Evolutionary conservation across 2,113 vertebrate species (phyloP), one percentile per base, ranked within the genome.

Genomic region (Pogonocichla stellata): DNA sequence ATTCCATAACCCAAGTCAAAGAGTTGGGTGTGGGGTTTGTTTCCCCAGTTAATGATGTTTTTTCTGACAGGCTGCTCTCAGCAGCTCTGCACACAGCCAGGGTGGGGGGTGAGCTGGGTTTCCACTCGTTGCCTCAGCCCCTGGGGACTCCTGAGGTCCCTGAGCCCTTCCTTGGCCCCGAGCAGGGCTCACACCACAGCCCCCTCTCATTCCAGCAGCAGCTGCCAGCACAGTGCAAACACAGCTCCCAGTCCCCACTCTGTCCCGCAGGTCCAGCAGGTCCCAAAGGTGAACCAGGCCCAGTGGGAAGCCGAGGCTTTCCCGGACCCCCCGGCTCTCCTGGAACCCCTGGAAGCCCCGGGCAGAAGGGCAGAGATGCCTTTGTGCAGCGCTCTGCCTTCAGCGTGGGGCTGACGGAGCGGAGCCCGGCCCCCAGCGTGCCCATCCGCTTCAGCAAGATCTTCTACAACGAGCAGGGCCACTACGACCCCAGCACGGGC

Each of bases 371-470:
- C 7, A 98, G 98, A 87, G 90, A 83, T 33, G 95, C 97, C 25
- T 98, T 96, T 9, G 36, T 97, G 19, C 94, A 98, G 53, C 98
- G 95, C 48, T 99, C 98, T 2, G 98, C 98, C 42, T 99, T 99
- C 96, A 99, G 98, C 1, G 98, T 98, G 29, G 98, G 98, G 31
- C 78, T 99, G 90, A 97, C 95, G 0, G 90, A 84, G 23, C 53
- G 71, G 12, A 85, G 73, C 25, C 93, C 98, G 0, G 74, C 96
- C 25, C 96, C 98, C 94, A 98, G 97, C 3, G 72, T 98, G 23
- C 98, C 98, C 71, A 98, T 99, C 88, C 97, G 95, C 86, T 99
- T 99, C 92, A 97, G 91, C 91, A 98, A 99, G 96, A 97, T 98
- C 85, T 98, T 98, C 97, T 99, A 98, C 96, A 99, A 99, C 0